Evolutionary conservation across 2,888 invertebrate genomes (phyloP).

Genomic region (Trissonchulus sp.): DNA sequence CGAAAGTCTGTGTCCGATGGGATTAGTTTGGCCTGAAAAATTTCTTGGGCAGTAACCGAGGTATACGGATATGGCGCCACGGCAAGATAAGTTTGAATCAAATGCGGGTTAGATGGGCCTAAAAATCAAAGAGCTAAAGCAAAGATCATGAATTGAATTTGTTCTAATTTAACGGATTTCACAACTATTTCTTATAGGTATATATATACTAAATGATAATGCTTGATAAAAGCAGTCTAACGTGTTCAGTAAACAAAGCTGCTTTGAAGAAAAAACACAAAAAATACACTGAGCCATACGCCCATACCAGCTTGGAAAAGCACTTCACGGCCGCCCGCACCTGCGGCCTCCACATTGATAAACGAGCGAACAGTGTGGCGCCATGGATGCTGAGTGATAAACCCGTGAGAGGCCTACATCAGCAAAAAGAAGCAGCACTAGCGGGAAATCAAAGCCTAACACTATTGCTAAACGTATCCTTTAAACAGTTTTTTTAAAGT

Average conservation of each 20-base stretch:
- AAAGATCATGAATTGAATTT: too few species aligned
- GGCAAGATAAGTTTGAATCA: slow-evolving; percentile 60
- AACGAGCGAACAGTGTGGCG: slow-evolving; percentile 69
- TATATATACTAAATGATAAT: too few species aligned
- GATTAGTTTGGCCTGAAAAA: slow-evolving; percentile 79
- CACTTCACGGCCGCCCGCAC: slow-evolving; percentile 80
- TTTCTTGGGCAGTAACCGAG: slow-evolving; percentile 65
- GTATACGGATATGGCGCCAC: slow-evolving; percentile 75
- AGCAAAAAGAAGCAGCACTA: too few species aligned
- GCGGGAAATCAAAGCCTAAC: too few species aligned
- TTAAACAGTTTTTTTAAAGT: slow-evolving; percentile 77
- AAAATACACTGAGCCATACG: too few species aligned
- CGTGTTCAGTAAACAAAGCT: too few species aligned
- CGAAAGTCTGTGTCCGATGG: slow-evolving; percentile 87
- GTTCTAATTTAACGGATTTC: too few species aligned
- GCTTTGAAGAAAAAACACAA: too few species aligned
- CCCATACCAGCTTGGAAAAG: slow-evolving; percentile 71
- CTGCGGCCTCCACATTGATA: slow-evolving; percentile 84
- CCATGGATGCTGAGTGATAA: slow-evolving; percentile 83
- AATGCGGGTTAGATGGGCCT: slow-evolving; percentile 62
- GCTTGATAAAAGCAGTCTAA: too few species aligned
- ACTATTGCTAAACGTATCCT: slow-evolving; percentile 84
- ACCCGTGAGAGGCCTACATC: slow-evolving; percentile 78
- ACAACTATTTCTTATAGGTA: too few species aligned
- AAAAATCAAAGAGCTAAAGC: slow-evolving; percentile 37